Conservation (phyloP, 2,113 vertebrate species). For the Pachypanchax playfairii region DNA sequence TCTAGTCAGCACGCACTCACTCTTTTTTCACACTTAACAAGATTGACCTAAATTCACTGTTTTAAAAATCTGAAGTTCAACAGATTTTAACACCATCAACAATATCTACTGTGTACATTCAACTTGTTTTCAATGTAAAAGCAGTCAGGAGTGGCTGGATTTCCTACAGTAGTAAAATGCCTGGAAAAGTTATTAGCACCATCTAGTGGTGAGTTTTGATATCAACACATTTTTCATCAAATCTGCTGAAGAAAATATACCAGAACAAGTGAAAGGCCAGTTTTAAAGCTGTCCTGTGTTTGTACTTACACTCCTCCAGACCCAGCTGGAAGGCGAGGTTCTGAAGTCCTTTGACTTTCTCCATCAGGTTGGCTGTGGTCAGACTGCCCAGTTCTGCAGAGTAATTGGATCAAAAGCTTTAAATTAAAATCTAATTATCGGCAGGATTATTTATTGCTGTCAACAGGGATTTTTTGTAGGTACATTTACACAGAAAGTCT, state of each 20-base stretch:
- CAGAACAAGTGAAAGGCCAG: background rate
- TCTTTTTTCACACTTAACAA: conserved; percentile 45
- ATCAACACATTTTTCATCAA: background rate
- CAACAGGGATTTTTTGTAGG: background rate
- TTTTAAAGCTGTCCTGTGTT: background rate
- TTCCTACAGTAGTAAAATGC: background rate
- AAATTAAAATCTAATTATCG: conserved; percentile 2
- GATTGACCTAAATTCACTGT: conserved; percentile 33
- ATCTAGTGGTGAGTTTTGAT: conserved; percentile 71
- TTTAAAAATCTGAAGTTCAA: conserved; percentile 9
- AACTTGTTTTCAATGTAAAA: conserved; percentile 7
- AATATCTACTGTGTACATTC: conserved; percentile 1
- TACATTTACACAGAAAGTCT: background rate
- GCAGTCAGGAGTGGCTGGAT: background rate
- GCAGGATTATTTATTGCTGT: conserved; percentile 12
- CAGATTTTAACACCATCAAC: background rate
- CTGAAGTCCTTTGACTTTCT: conserved; percentile 97
- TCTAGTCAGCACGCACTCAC: conserved; percentile 23
- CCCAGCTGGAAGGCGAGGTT: conserved; percentile 97
- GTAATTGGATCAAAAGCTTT: conserved; percentile 6
- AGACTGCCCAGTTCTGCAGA: conserved; percentile 91
- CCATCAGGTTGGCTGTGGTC: conserved; percentile 97
- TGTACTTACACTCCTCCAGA: conserved; percentile 96
- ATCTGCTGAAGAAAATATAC: background rate
- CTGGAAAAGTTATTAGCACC: conserved; percentile 58